Conservation (phyloP, 2,888 invertebrate species). For the Apoda limacodes region DNA sequence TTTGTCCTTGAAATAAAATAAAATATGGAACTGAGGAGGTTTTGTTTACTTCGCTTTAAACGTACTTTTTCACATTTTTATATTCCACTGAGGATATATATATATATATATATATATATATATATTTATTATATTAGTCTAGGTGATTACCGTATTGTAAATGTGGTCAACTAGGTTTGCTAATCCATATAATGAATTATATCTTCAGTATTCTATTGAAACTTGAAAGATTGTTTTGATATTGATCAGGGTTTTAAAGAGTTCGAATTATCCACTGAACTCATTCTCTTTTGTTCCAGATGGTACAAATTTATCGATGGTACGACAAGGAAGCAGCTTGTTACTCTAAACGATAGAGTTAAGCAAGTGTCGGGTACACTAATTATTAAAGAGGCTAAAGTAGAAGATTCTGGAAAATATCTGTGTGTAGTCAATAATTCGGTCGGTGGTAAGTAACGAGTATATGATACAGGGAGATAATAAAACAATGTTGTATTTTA, state of each 20-base stretch:
- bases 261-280: constrained; percentile 35
- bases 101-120: too few relatives aligned
- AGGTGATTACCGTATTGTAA: too few relatives aligned
- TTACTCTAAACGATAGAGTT: constrained; percentile 88
- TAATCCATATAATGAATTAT: too few relatives aligned
- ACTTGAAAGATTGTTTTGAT: too few relatives aligned
- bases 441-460: constrained; percentile 74
- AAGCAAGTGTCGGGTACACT: constrained; percentile 95
- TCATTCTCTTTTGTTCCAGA: constrained; percentile 75
- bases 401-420: constrained; percentile 95
- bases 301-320: constrained; percentile 96
- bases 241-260: too few relatives aligned
- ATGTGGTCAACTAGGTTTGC: too few relatives aligned
- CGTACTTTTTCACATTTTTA: too few relatives aligned
- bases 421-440: constrained; percentile 95
- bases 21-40: too few relatives aligned
- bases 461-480: background rate
- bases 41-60: too few relatives aligned
- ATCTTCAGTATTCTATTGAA: too few relatives aligned
- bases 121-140: too few relatives aligned
- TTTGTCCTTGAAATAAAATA: background rate
- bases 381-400: constrained; percentile 90
- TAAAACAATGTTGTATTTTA: constrained; percentile 2
- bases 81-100: too few relatives aligned
- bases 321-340: constrained; percentile 87